These are phyloP conservation scores for Pseudocheirus occidentalis DNA, from an alignment of 2,797 vertebrate genomes.

Conservation along the genomic window DNA sequence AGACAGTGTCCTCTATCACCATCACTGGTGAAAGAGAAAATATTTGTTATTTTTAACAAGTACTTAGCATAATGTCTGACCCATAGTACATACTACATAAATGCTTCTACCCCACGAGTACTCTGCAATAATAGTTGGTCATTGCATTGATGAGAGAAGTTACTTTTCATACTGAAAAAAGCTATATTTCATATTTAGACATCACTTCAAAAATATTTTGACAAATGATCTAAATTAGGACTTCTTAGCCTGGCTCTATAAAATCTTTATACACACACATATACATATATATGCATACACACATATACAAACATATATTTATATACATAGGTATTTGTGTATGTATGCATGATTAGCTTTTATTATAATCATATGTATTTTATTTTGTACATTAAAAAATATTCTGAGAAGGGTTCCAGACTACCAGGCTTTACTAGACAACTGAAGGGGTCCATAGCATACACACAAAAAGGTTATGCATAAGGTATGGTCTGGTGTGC, in stretches of 20 bases:
- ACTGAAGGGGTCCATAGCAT: neutral
- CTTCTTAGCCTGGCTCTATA: neutral
- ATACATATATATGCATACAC: too few relatives aligned
- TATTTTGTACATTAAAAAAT: neutral
- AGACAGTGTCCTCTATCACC: neutral
- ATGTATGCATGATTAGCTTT: neutral
- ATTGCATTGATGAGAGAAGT: neutral
- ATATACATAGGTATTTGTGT: neutral
- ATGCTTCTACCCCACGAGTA: neutral
- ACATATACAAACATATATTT: too few relatives aligned
- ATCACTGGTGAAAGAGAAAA: neutral
- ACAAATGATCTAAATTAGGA: neutral
- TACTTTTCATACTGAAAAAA: neutral
- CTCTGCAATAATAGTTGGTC: neutral
- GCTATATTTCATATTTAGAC: neutral
- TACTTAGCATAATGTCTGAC: neutral
- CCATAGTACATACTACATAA: neutral
- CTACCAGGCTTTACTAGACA: neutral
- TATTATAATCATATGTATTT: neutral
- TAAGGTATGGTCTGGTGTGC: neutral
- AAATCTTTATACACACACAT: neutral
- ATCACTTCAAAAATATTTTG: neutral
- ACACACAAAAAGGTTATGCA: neutral
- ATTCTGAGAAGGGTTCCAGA: neutral
- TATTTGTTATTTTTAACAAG: neutral